Evolutionary conservation across 2,888 invertebrate species (phyloP), one percentile per base, ranked within the genome.

Genomic region (Mythimna ferrago): DNA sequence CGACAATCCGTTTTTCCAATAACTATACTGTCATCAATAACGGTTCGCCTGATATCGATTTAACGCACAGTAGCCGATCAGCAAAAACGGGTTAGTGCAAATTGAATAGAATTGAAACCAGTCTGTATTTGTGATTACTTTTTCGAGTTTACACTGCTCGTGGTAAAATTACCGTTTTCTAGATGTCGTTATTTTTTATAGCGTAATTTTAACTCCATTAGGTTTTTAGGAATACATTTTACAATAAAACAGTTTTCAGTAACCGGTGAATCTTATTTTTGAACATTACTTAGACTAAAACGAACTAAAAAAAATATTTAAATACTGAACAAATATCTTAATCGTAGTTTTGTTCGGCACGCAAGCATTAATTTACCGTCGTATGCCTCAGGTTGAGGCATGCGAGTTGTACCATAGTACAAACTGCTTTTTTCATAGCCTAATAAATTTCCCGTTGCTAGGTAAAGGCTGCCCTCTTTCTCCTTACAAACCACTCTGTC

Each of bases 1-100:
- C 16, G 19, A 32, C 62, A n/a, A 6, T 58, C 16, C 41, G 14
- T 65, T 81, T 62, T 38, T 35, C 35, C 76, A 66, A 66, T 66
- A 76, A 76, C 76, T 66, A 57, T 44, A 65, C 51, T 38, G 35
- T 66, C 56, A 54, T 44, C 56, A 58, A 56, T n/a, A 62, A 71
- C 56, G n/a, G 58, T 32, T 41, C 66, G 62, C 54, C 26, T 56
- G 38, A 38, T 82, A 79, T 79, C 44, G 78, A 79, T 79, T 60
- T 14, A 10, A 56, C 78, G 58, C 62, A 56, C 54, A 19, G 58
- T 48, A 72, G 32, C 41, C 79, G 53, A 19, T 54, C 51, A 35
- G 44, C 38, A 44, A 66, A 69, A 71, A 64, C 35, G 41, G 44
- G 60, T 72, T 48, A 67, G 21, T 65, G 60, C 65, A 67, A 73